Percentiles rank a stretch among this genome's conserved stretches.
phyloP scores from a whole-genome alignment of 2,888 invertebrate genomes.

The Melanotus villosus region DNA sequence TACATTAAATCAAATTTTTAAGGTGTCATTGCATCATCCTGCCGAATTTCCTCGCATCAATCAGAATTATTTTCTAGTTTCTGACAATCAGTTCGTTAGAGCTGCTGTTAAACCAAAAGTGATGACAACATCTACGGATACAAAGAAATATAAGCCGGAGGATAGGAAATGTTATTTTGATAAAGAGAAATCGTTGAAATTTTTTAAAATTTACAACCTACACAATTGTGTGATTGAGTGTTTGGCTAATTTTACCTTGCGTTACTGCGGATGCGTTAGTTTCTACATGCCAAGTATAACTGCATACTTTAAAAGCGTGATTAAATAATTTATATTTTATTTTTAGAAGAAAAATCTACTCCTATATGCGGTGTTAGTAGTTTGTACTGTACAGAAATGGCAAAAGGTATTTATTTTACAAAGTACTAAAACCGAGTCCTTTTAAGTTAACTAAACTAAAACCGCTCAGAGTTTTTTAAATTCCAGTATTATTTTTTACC shows the following conservation, averaged over 20 bases:
- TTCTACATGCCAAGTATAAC: conserved; percentile 58
- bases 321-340: not conserved
- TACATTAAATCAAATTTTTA: too few species aligned
- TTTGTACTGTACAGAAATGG: conserved; percentile 70
- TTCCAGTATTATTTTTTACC: not conserved
- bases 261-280: conserved; percentile 53
- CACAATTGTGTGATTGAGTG: conserved; percentile 58
- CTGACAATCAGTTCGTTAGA: conserved; percentile 52
- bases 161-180: conserved; percentile 55
- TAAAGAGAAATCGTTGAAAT: conserved; percentile 52
- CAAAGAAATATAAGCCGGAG: conserved; percentile 50
- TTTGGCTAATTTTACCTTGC: conserved; percentile 53
- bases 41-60: conserved; percentile 56
- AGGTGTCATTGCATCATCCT: conserved; percentile 60
- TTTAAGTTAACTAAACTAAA: too few species aligned
- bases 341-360: not conserved
- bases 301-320: not conserved
- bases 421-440: too few species aligned
- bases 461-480: not conserved
- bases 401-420: conserved; percentile 72
- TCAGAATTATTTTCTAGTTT: conserved; percentile 52
- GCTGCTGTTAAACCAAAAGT: conserved; percentile 53
- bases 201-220: conserved; percentile 55
- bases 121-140: conserved; percentile 54
- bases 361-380: conserved; percentile 73